These are phyloP conservation scores for Anarsia innoxiella DNA, from an alignment of 2,888 invertebrate species.

Conservation along the genomic window DNA sequence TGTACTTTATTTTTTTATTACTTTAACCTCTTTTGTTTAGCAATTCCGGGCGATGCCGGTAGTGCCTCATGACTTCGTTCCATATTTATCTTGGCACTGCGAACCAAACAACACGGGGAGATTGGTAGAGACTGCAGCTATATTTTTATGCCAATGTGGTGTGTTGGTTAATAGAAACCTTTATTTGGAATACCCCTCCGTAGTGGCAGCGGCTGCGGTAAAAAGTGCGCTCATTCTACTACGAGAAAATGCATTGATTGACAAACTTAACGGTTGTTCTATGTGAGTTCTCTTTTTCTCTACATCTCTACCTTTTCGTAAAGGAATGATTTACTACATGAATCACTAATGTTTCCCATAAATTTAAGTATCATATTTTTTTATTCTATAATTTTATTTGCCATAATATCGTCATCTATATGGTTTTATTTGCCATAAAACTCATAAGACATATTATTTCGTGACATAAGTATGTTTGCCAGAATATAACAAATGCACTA, in stretches of 20 bases:
- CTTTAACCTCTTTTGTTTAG: background rate
- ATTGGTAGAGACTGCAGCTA: conserved; percentile 5
- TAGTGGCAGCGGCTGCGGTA: conserved; percentile 5
- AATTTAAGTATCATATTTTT: too few relatives aligned
- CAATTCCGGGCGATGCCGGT: conserved; percentile 1
- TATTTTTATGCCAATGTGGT: conserved; percentile 7
- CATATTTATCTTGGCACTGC: conserved; percentile 1
- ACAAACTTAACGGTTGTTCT: background rate
- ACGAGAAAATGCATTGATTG: background rate
- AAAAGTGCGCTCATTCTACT: conserved; percentile 2
- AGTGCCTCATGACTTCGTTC: conserved; percentile 5
- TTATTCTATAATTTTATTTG: too few relatives aligned
- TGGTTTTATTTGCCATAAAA: too few relatives aligned
- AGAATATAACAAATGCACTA: too few relatives aligned
- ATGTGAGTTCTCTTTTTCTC: conserved; percentile 6
- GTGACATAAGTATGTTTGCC: too few relatives aligned
- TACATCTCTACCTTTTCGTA: too few relatives aligned
- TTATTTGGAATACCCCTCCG: conserved; percentile 4
- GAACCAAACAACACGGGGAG: background rate
- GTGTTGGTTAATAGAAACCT: conserved; percentile 3
- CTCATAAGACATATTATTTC: too few relatives aligned
- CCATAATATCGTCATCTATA: too few relatives aligned
- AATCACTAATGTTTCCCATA: too few relatives aligned
- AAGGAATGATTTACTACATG: too few relatives aligned
- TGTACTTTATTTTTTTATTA: background rate